Evolutionary conservation across 2,888 invertebrate genomes (phyloP).

Genomic region (Gibbula magus): DNA sequence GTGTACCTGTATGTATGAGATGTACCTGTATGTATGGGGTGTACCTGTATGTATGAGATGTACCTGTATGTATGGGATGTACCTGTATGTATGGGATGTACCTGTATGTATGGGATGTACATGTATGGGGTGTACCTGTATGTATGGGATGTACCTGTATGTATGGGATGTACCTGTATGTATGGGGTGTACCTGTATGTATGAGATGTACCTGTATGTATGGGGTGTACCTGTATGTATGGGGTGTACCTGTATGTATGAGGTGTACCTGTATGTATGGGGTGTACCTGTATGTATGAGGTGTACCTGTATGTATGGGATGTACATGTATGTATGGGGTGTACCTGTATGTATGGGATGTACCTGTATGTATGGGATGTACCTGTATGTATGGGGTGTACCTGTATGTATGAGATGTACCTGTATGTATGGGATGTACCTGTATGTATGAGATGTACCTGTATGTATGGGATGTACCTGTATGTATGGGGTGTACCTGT

Average conservation of each 20-base stretch:
- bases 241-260: constrained; percentile 79
- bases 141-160: constrained; percentile 80
- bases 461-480: constrained; percentile 86
- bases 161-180: no score
- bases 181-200: constrained; percentile 82
- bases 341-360: constrained; percentile 95
- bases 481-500: constrained; percentile 79
- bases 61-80: constrained; percentile 48
- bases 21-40: constrained; percentile 86
- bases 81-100: no score
- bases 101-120: constrained; percentile 93
- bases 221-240: no score
- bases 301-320: constrained; percentile 76
- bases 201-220: constrained; percentile 81
- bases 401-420: constrained; percentile 90
- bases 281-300: no score
- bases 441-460: no score
- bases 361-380: constrained; percentile 48
- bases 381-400: no score
- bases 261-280: constrained; percentile 83
- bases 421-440: constrained; percentile 76
- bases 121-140: no score
- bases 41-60: constrained; percentile 95
- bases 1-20: constrained; percentile 76
- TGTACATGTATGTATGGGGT: constrained; percentile 86